phyloP scores from a whole-genome alignment of 2,888 invertebrate genomes.

The Oxytorus armatus region DNA sequence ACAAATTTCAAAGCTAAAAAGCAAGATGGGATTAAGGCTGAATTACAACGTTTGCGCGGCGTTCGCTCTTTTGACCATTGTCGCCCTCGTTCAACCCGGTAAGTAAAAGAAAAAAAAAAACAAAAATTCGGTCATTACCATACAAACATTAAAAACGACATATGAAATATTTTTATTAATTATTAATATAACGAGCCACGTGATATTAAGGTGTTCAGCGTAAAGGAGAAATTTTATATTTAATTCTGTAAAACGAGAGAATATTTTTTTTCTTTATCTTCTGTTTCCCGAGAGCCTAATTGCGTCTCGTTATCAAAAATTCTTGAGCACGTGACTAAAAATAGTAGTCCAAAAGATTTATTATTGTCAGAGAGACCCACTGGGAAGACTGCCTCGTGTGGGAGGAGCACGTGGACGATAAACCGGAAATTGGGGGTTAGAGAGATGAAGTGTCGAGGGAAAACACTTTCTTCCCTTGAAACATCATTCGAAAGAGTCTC shows the following conservation, averaged over 20 bases:
- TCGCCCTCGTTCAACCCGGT: constrained; percentile 66
- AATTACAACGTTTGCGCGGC: constrained; percentile 63
- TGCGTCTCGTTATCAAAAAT: constrained; percentile 25
- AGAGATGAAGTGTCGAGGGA: neutral
- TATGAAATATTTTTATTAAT: too few relatives aligned
- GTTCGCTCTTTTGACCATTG: constrained; percentile 62
- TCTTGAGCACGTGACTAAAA: constrained; percentile 5
- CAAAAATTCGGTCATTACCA: neutral
- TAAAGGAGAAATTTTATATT: neutral
- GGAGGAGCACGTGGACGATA: constrained; percentile 30
- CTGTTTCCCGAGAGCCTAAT: constrained; percentile 5
- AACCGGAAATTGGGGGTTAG: constrained; percentile 4
- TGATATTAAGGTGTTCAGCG: neutral
- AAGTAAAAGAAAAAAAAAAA: constrained; percentile 22
- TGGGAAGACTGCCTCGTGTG: constrained; percentile 15
- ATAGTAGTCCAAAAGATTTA: constrained; percentile 46
- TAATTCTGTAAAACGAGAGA: neutral
- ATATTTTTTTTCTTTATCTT: too few relatives aligned
- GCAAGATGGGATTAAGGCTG: constrained; percentile 67
- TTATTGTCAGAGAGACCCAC: constrained; percentile 32
- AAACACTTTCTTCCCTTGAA: constrained; percentile 38
- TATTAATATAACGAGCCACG: neutral
- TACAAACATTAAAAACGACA: neutral
- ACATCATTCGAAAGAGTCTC: constrained; percentile 20
- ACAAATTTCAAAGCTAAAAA: neutral